phyloP scores from a whole-genome alignment of 1,140 invertebrate genomes.

The Drosophila bifasciata region DNA sequence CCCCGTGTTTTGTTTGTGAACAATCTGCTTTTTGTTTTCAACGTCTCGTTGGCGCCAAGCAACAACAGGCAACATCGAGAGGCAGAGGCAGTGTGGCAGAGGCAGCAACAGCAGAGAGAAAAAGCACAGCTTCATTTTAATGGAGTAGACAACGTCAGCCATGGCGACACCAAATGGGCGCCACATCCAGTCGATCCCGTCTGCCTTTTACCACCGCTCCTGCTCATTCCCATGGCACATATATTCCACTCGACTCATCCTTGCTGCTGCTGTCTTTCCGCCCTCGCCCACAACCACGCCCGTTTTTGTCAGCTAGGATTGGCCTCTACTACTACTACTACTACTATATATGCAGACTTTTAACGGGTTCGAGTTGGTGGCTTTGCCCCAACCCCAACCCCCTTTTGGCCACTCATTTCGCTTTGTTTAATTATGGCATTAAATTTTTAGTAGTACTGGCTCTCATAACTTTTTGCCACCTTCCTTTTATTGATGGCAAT shows the following conservation, averaged over 20 bases:
- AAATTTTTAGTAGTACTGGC: slow-evolving; percentile 43
- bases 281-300: slow-evolving; percentile 19
- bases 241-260: neutral
- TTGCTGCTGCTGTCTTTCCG: neutral
- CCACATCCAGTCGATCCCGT: slow-evolving; percentile 20
- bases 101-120: slow-evolving; percentile 16
- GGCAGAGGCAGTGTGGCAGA: slow-evolving; percentile 18
- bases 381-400: no score
- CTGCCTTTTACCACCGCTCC: neutral
- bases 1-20: slow-evolving; percentile 75
- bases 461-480: slow-evolving; percentile 40
- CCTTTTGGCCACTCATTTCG: neutral
- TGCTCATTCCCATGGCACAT: no score
- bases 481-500: slow-evolving; percentile 34
- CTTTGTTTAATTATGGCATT: slow-evolving; percentile 55
- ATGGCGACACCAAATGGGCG: slow-evolving; percentile 69
- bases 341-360: neutral
- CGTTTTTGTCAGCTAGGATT: slow-evolving; percentile 18
- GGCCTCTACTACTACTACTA: no score
- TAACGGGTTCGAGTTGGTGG: slow-evolving; percentile 16
- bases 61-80: no score
- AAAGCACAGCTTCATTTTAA: slow-evolving; percentile 66
- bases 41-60: slow-evolving; percentile 72
- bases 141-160: slow-evolving; percentile 64
- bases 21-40: slow-evolving; percentile 81